Evolutionary conservation across 1,140 invertebrate genomes (phyloP), one percentile per base, ranked within the genome.

Genomic region (Paracyclopina nana): DNA sequence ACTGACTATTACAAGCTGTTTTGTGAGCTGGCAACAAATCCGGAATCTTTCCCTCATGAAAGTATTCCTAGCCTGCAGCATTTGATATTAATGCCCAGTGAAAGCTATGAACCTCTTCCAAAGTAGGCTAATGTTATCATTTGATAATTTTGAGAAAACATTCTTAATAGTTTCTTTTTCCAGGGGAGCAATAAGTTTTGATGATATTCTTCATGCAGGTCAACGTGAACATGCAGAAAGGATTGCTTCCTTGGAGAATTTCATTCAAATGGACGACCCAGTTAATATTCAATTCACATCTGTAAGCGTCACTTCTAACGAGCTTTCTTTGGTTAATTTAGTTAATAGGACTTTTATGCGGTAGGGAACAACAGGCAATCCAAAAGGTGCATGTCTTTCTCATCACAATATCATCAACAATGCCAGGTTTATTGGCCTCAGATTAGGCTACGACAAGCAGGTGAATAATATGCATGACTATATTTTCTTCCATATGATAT

Each of bases 211-310:
- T 27, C 31, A 57, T 26, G 56, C 58, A 16, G 61, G 61, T 34
- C 60, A 26, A 57, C 6, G 59, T 45, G 54, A 60, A 31, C 45
- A 58, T 9, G 46, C 63, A 2, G 54, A 60, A 27, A 55, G 60
- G 24, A 62, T 74, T 25, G 53, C 64, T 50, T 60, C 67, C 41
- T 51, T 71, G 11, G 63, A 71, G 56, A 55, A 63, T 41, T 58
- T 62, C 11, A 65, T 83, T 3, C 71, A 72, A 42, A 73, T 79
- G 9, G 71, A 79, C 57, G 72, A 75, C 20, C 70, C 75, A 1
- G 75, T 72, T 50, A 79, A 82, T 59, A 77, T 91, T 56, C 82
- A 87, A 59, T 88, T 90, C 56, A 90, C 86, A 1, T 91, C 86
- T 1, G 81, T 82, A 54, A 74, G 74, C 70, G 52, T 38, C 48